Evolutionary conservation across 2,888 invertebrate genomes (phyloP).

Genomic region (Chalcosyrphus nemorum): DNA sequence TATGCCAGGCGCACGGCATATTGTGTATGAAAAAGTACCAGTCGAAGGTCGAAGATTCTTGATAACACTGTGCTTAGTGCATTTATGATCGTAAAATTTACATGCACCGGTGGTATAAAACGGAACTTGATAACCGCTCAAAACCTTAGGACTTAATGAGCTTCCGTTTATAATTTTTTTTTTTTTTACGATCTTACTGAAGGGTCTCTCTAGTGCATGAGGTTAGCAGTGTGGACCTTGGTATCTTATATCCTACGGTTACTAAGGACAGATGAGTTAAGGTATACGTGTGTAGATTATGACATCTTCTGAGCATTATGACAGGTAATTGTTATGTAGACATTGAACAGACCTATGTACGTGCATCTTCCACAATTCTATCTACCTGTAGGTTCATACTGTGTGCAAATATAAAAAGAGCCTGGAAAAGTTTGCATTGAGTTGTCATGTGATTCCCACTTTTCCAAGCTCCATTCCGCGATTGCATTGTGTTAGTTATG

Average conservation of each 20-base stretch:
- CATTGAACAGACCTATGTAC: no score
- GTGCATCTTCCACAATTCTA: no score
- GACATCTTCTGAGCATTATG: background rate
- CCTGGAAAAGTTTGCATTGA: no score
- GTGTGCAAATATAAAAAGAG: no score
- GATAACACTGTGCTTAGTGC: constrained; percentile 42
- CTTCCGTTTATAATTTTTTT: no score
- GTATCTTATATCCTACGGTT: constrained; percentile 20
- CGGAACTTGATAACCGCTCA: constrained; percentile 41
- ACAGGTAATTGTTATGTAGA: no score
- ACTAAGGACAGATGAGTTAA: background rate
- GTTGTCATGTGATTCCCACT: no score
- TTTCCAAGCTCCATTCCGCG: no score
- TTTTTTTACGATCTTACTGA: constrained; percentile 31
- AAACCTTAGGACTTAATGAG: constrained; percentile 45
- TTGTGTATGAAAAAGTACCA: constrained; percentile 11
- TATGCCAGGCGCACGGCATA: constrained; percentile 46
- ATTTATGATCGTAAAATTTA: constrained; percentile 26
- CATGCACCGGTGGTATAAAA: constrained; percentile 53
- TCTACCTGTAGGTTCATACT: no score
- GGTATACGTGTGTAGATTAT: background rate
- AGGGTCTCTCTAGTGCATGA: constrained; percentile 4
- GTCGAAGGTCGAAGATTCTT: constrained; percentile 63
- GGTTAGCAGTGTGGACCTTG: constrained; percentile 36
- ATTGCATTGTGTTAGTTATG: no score